phyloP scores from a whole-genome alignment of 2,888 invertebrate genomes.

The Dichetophora obliterata region DNA sequence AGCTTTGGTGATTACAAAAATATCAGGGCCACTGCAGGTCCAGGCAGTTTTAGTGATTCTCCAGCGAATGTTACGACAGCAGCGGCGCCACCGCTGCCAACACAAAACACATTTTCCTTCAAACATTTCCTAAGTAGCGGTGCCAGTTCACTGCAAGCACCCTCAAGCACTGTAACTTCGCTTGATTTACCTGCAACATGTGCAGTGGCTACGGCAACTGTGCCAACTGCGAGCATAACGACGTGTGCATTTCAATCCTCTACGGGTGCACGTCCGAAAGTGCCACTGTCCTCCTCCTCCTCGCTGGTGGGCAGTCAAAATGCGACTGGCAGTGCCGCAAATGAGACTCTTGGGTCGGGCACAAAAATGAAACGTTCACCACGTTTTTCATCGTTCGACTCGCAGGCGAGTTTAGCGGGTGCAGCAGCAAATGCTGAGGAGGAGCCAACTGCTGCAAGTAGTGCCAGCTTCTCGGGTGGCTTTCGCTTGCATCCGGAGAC shows the following conservation, averaged over 20 bases:
- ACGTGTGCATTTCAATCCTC: slow-evolving; percentile 59
- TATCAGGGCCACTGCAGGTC: slow-evolving; percentile 54
- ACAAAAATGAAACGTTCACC: slow-evolving; percentile 70
- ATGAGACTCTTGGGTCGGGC: slow-evolving; percentile 47
- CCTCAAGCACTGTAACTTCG: slow-evolving; percentile 54
- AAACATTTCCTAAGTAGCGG: slow-evolving; percentile 85
- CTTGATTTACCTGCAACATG: slow-evolving; percentile 48
- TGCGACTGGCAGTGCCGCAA: slow-evolving; percentile 11
- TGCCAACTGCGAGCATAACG: slow-evolving; percentile 27
- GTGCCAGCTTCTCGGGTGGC: slow-evolving; percentile 5
- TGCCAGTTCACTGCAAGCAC: slow-evolving; percentile 59
- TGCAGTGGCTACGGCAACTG: slow-evolving; percentile 43
- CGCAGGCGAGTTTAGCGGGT: slow-evolving; percentile 69
- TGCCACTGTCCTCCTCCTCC: slow-evolving; percentile 69
- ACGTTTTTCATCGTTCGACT: slow-evolving; percentile 69
- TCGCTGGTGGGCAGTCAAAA: slow-evolving; percentile 53
- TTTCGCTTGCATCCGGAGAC: slow-evolving; percentile 24
- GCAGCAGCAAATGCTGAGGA: slow-evolving; percentile 41
- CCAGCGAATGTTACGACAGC: slow-evolving; percentile 28
- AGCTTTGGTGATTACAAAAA: slow-evolving; percentile 59
- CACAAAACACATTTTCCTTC: slow-evolving; percentile 83
- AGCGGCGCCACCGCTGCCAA: slow-evolving; percentile 43
- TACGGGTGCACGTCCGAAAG: slow-evolving; percentile 85
- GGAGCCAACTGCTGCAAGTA: background rate
- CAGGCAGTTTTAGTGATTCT: slow-evolving; percentile 31